Conservation (phyloP, 1,140 invertebrate species). For the Drosophila aff. region DNA sequence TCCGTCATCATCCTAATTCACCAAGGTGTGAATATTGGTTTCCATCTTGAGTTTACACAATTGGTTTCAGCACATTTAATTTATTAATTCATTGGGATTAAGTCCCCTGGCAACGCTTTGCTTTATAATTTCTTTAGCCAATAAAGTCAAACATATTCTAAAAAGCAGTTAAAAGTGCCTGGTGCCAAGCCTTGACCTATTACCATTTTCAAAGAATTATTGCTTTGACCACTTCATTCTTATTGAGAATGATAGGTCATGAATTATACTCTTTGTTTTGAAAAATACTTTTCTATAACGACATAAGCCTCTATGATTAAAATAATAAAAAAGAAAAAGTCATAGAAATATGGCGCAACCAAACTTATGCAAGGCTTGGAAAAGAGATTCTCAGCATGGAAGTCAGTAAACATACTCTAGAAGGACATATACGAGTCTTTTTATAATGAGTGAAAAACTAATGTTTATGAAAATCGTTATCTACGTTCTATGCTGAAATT, state of each 20-base stretch:
- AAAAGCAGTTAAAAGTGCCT: not conserved
- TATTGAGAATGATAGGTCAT: not conserved
- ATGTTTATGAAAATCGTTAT: not conserved
- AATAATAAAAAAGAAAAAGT: no score
- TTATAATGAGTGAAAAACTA: constrained; percentile 1
- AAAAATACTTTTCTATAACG: no score
- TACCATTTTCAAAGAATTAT: not conserved
- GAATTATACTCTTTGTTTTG: not conserved
- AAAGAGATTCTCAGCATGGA: not conserved
- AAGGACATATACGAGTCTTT: not conserved
- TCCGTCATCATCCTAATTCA: not conserved
- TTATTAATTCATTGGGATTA: no score
- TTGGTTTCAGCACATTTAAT: constrained; percentile 1
- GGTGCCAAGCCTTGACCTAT: not conserved
- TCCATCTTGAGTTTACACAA: not conserved
- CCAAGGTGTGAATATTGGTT: not conserved
- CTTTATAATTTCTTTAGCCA: not conserved
- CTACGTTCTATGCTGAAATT: not conserved
- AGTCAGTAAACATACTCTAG: not conserved
- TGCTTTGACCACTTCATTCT: not conserved
- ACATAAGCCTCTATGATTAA: not conserved
- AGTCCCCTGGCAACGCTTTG: not conserved
- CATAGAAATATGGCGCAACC: not conserved
- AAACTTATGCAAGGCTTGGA: not conserved
- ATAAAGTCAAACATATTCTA: not conserved